Conservation (phyloP, 2,113 vertebrate species). For the Cavia aperea region DNA sequence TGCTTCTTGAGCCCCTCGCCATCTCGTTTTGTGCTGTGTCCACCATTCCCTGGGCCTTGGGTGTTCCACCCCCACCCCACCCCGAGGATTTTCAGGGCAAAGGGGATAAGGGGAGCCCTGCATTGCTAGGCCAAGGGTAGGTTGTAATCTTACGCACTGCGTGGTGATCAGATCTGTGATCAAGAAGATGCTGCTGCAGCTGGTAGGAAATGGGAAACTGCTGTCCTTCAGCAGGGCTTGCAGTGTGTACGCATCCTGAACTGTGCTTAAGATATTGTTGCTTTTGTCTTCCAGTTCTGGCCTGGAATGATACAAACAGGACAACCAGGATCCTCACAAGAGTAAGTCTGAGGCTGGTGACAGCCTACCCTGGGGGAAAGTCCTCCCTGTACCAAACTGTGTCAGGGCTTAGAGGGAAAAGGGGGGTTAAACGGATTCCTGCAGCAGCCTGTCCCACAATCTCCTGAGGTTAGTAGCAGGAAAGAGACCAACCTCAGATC, state of each 20-base stretch:
- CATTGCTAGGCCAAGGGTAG: background rate
- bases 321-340: conserved; percentile 98
- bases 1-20: background rate
- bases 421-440: background rate
- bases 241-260: fast-evolving
- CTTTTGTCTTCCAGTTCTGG: conserved; percentile 88
- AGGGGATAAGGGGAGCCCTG: background rate
- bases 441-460: background rate
- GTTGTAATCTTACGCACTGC: no score
- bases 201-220: background rate
- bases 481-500: background rate
- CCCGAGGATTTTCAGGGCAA: background rate
- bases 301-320: conserved; percentile 96
- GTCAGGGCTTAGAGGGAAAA: background rate
- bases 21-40: background rate
- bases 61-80: background rate
- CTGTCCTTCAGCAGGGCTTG: background rate
- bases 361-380: background rate
- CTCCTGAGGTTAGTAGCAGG: background rate
- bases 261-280: conserved; percentile 32
- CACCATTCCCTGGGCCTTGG: background rate
- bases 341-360: conserved; percentile 82
- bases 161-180: background rate
- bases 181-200: background rate
- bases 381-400: background rate